Conservation (phyloP, 2,888 invertebrate genomes). For the Atethmia centrago region DNA sequence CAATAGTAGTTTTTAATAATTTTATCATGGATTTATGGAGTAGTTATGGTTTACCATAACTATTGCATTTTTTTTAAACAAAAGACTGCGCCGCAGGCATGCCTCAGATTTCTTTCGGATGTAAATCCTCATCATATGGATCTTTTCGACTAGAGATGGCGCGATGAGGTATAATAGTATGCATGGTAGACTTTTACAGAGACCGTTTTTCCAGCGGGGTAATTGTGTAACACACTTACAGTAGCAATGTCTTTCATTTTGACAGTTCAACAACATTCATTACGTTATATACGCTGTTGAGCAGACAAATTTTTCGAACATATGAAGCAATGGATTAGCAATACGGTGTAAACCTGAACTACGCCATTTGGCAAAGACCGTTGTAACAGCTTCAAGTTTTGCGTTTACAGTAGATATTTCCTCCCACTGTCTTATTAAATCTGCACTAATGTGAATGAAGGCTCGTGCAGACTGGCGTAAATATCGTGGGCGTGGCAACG, state of each 20-base stretch:
- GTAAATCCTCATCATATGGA: not conserved
- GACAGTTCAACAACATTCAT: too few relatives aligned
- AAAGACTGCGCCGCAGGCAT: not conserved
- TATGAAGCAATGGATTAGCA: too few relatives aligned
- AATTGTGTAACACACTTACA: too few relatives aligned
- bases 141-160: not conserved
- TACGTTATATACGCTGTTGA: too few relatives aligned
- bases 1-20: slow-evolving; percentile 29
- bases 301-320: too few relatives aligned
- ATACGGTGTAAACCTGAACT: not conserved
- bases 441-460: not conserved
- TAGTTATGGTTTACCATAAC: not conserved
- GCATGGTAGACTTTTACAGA: not conserved
- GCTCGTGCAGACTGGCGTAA: too few relatives aligned
- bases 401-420: not conserved
- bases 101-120: not conserved
- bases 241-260: too few relatives aligned
- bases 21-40: slow-evolving; percentile 8
- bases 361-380: not conserved
- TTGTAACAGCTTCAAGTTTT: not conserved
- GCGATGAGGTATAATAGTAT: not conserved
- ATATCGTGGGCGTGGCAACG: too few relatives aligned
- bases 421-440: not conserved
- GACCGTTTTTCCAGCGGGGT: not conserved
- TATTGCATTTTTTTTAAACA: too few relatives aligned